Evolutionary conservation across 1,140 invertebrate species (phyloP), one percentile per base, ranked within the genome.

Genomic region (Tigriopus japonicus): DNA sequence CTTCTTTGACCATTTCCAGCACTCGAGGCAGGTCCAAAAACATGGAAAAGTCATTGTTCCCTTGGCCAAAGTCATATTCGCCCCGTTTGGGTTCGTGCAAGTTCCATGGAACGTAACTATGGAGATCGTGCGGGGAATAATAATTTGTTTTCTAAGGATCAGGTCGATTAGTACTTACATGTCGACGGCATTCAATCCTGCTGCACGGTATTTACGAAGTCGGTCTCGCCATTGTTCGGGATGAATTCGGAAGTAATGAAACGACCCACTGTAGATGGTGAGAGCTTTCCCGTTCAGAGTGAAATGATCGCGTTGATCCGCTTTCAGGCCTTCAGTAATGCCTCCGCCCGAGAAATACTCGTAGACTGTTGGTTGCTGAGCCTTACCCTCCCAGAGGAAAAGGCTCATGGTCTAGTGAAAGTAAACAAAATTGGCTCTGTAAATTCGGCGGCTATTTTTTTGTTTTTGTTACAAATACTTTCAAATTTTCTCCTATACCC

Each of bases 191-290:
- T 96, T 94, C 0, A 96, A 75, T 13, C 93, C 93, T 55, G 83
- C 85, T n/a, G 83, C 81, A 69, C 82, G 77, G 64, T 92, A 78
- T 71, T 90, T 90, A 51, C 76, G 69, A 45, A 97, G 72, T 63
- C 88, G 77, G 65, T 92, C 84, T 63, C 80, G 71, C 92, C 92
- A 96, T 66, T 86, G 84, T 40, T 77, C 73, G 40, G 77, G 77
- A 1, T 87, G 87, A 0, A 89, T 77, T 12, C 92, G 77, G 68
- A 89, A 93, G 70, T 95, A 96, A 71, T 97, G 91, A 62, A 96
- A 78, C 58, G 88, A 87, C 0, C 92, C 93, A 6, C 87, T 83
- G 49, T 90, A 74, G 67, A 89, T 91, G 14, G 78, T 77, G 67
- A 91, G 86, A 0, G 83, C 81, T 67, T 79, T 65, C 0, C 87